phyloP scores from a whole-genome alignment of 2,888 invertebrate genomes.

The Melinaea marsaeus region DNA sequence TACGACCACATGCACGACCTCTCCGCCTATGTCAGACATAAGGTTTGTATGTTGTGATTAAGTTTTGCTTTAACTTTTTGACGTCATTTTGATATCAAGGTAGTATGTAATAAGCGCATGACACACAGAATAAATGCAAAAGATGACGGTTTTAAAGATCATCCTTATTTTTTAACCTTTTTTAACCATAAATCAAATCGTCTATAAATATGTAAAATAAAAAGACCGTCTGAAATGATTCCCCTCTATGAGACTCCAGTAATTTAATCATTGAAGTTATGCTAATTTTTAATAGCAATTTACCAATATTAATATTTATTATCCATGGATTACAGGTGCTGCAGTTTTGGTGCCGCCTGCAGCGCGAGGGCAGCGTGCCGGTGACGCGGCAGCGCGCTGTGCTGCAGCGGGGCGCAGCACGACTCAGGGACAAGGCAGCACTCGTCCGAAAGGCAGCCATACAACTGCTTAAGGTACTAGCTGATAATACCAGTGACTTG shows the following conservation, averaged over 20 bases:
- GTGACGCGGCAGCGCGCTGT: slow-evolving; percentile 82
- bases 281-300: no score
- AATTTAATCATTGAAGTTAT: no score
- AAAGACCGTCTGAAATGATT: no score
- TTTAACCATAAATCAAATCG: no score
- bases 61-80: neutral
- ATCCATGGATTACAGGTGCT: slow-evolving; percentile 68
- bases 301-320: neutral
- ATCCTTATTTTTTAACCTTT: no score
- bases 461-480: slow-evolving; percentile 80
- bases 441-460: slow-evolving; percentile 91
- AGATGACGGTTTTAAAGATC: no score
- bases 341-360: slow-evolving; percentile 89
- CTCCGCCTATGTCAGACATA: slow-evolving; percentile 91
- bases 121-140: no score
- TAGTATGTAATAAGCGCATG: no score
- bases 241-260: no score
- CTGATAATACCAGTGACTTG: no score
- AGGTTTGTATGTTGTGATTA: slow-evolving; percentile 65
- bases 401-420: slow-evolving; percentile 81
- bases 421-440: slow-evolving; percentile 90
- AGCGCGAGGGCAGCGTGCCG: slow-evolving; percentile 88
- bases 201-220: no score
- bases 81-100: neutral
- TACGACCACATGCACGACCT: slow-evolving; percentile 90